These are phyloP conservation scores for Enteromius afrohamiltoni DNA, from an alignment of 2,797 vertebrate species.

Conservation along the genomic window DNA sequence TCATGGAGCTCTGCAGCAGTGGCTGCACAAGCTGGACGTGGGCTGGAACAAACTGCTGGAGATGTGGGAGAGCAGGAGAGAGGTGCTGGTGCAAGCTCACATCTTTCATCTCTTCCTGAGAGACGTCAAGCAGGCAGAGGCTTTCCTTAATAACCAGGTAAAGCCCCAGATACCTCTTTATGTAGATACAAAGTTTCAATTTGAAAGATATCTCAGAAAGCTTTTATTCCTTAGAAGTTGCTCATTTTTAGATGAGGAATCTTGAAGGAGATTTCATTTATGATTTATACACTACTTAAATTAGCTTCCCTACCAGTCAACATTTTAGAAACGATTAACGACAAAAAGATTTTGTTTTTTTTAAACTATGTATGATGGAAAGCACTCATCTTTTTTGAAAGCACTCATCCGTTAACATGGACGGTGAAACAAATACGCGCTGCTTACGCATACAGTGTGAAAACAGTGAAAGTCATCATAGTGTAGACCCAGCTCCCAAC, in stretches of 20 bases:
- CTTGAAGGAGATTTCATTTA: not conserved
- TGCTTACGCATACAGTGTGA: too few species aligned
- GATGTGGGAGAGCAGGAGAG: constrained; percentile 90
- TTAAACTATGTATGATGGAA: too few species aligned
- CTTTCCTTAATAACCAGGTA: constrained; percentile 89
- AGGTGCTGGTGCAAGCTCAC: constrained; percentile 89
- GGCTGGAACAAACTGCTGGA: constrained; percentile 93
- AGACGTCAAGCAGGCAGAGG: constrained; percentile 87
- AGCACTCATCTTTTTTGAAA: too few species aligned
- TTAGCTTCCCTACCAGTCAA: not conserved
- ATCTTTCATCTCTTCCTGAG: constrained; percentile 91
- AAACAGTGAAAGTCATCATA: too few species aligned
- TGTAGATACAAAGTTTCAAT: not conserved
- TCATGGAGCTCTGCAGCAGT: constrained; percentile 87
- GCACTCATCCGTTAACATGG: too few species aligned
- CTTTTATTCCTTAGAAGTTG: not conserved
- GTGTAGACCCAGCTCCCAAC: too few species aligned
- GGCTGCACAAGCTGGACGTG: constrained; percentile 91
- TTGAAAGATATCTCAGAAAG: not conserved
- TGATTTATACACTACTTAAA: not conserved
- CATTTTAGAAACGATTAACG: not conserved
- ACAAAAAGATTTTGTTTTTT: too few species aligned
- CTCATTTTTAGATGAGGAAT: not conserved
- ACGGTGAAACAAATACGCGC: too few species aligned
- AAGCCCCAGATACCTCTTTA: constrained; percentile 18